phyloP scores from a whole-genome alignment of 1,140 invertebrate genomes.

The Sycobia sp. region DNA sequence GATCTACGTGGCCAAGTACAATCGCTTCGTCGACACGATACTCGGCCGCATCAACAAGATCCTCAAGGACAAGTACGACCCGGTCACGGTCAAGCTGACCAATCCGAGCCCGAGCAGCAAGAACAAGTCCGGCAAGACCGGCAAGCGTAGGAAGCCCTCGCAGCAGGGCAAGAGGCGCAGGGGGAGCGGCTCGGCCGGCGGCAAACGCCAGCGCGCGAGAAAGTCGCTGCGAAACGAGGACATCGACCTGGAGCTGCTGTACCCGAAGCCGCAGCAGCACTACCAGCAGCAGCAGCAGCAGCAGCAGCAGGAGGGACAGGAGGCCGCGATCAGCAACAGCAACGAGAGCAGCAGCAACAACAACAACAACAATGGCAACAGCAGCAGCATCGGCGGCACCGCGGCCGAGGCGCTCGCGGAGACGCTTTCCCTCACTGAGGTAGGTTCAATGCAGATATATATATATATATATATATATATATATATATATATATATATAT shows the following conservation, averaged over 20 bases:
- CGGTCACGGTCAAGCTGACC: slow-evolving; percentile 76
- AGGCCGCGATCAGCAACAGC: background rate
- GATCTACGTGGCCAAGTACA: slow-evolving; percentile 78
- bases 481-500: no score
- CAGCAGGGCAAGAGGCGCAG: slow-evolving; percentile 15
- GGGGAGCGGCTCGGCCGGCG: background rate
- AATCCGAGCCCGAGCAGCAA: slow-evolving; percentile 62
- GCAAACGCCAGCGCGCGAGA: slow-evolving; percentile 15
- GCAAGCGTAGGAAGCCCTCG: slow-evolving; percentile 43
- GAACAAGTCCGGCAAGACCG: slow-evolving; percentile 54
- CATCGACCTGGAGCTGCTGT: background rate
- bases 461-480: no score
- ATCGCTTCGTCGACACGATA: slow-evolving; percentile 81
- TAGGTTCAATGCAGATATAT: no score
- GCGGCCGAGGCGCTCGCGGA: no score
- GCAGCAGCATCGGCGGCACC: no score
- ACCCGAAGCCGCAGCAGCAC: slow-evolving; percentile 13
- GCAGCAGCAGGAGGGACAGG: background rate
- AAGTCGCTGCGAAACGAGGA: slow-evolving; percentile 32
- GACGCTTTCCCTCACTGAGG: no score
- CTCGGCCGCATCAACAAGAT: slow-evolving; percentile 79
- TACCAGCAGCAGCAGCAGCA: background rate
- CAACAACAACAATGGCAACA: no score
- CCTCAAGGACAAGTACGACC: slow-evolving; percentile 77
- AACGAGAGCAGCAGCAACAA: background rate